Base-by-base conservation (phyloP, 2,113 vertebrate genomes). In the Columba janthina region DNA sequence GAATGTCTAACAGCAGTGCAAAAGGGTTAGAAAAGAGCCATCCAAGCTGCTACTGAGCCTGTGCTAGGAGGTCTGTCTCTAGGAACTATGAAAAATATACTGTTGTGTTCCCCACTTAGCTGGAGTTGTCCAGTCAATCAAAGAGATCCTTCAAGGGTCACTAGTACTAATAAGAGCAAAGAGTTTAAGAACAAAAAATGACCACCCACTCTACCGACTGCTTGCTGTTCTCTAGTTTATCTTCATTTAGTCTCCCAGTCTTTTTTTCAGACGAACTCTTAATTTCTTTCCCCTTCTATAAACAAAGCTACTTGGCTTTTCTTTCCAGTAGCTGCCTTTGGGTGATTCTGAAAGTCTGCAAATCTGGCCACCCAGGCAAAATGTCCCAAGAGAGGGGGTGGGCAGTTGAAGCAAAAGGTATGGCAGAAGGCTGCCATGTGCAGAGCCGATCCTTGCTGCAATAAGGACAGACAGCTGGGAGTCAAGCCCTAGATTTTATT, bases 81-180 rank as follows among this genome's bases (percentile, higher is more conserved):
- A 66, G 85, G 64, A 92, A 56, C 69, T 73, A 54, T 95, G 86
- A 94, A 86, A 94, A 95, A 96, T 88, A 84, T 5, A 79, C 86
- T 71, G 34, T 53, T 73, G 61, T 65, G 46, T 44, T 82, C 15
- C 64, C 18, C 86, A 84, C 73, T 54, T 91, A 92, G 64, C 69
- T 48, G 15, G 53, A 92, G 81, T 46, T 90, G 62, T 85, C 88
- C 60, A 75, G 89, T 93, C 88, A 84, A 77, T 95, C 94, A 96
- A 65, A 87, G 31, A 90, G 80, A 94, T 89, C 78, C 94, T 95
- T 95, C 86, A 96, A 89, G 94, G 94, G 78, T 96, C 96, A 95
- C 84, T 66, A 56, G 56, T 81, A 71, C 73, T 78, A 22, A 4
- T 84, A 93, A 90, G 50, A 85, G 64, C 84, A 46, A 83, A 93